Base-by-base conservation (phyloP, 64 coral and sea anemone genomes). In the Montipora efflorescens region DNA sequence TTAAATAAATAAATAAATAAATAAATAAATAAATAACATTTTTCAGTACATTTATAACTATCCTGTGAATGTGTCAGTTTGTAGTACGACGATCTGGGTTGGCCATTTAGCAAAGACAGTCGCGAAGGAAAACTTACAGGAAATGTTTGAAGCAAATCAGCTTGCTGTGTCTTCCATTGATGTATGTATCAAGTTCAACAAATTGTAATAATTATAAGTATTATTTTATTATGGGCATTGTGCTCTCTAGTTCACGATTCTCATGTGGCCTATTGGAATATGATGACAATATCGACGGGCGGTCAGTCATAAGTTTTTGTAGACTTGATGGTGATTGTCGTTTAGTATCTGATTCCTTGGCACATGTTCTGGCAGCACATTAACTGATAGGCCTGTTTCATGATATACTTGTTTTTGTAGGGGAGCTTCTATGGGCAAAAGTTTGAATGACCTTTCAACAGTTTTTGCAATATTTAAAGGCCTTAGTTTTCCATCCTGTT, bases 31-130 rank as follows among this genome's bases (percentile, higher is more conserved):
- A 2, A 36, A 36, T 36, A 36, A 36, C 36, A 36, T 36, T 36
- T 36, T 36, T 36, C 36, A 36, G 36, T 36, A 36, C 36, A 10
- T 55, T 55, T 5, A 55, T 55, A 55, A 55, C 10, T 55, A 55
- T 55, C 3, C 52, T 19, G 3, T 64, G 61, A 64, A 14, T 8
- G 79, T 22, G 84, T 58, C 45, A 96, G 95, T 96, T 76, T 96
- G 95, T 74, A 96, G 95, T 90, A 93, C 87, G 44, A 96, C 95
- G 23, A 96, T 96, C 74, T 96, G 95, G 95, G 95, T 93, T 51
- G 95, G 95, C 36, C 95, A 96, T 86, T 64, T 96, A 61, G 91
- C 87, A 1, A 96, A 94, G 78, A 87, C 84, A 15, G 95, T 85
- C 16, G 62, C 77, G 36, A 92, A 90, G 61, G 79, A 84, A 47